These are phyloP conservation scores for Enhydra lutris DNA, from an alignment of 2,113 vertebrate species.

Conservation along the genomic window DNA sequence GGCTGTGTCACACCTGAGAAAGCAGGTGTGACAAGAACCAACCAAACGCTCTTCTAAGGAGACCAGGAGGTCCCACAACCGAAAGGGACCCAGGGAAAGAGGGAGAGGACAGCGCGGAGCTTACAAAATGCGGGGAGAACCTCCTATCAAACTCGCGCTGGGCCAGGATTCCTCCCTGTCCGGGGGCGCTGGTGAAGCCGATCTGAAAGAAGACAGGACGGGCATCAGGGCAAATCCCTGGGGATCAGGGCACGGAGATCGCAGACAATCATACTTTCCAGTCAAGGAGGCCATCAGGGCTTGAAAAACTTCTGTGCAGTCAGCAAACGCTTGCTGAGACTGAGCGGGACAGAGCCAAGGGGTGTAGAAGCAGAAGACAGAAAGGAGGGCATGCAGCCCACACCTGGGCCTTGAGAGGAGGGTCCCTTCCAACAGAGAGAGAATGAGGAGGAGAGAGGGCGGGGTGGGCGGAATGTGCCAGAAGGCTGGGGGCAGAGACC, in stretches of 20 bases:
- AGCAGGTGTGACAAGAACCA: background rate
- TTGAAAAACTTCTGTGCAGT: background rate
- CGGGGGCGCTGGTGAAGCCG: slow-evolving; percentile 94
- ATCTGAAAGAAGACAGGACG: slow-evolving; percentile 79
- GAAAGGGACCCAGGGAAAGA: background rate
- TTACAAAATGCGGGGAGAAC: slow-evolving; percentile 97
- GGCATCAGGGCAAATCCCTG: background rate
- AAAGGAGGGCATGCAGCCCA: background rate
- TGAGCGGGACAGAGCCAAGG: background rate
- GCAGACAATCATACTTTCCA: background rate
- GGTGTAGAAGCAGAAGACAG: background rate
- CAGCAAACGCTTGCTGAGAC: background rate
- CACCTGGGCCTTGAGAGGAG: background rate
- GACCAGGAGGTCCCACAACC: background rate
- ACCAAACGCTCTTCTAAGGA: background rate
- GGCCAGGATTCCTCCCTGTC: slow-evolving; percentile 96
- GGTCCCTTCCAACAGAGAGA: background rate
- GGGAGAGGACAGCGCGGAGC: slow-evolving; percentile 52
- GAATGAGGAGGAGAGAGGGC: background rate
- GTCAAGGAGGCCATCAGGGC: background rate
- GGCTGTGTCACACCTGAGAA: background rate
- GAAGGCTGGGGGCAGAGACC: background rate
- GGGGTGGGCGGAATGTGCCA: accelerated
- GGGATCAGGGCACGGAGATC: background rate
- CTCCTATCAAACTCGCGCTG: slow-evolving; percentile 95